phyloP scores from a whole-genome alignment of 2,888 invertebrate genomes.

The Netelia fuscicornis region DNA sequence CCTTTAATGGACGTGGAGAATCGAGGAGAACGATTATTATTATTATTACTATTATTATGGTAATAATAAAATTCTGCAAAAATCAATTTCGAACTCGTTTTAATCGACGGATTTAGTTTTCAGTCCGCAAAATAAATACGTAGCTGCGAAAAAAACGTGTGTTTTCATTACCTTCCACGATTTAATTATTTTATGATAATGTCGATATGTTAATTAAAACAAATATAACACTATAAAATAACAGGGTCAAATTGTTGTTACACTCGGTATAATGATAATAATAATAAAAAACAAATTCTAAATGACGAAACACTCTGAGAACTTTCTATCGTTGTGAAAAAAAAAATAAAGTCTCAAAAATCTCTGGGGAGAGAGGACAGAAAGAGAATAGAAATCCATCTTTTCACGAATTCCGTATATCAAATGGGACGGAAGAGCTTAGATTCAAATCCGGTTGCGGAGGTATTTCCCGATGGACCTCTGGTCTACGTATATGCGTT shows the following conservation, averaged over 20 bases:
- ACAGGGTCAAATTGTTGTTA: neutral
- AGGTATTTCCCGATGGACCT: slow-evolving; percentile 58
- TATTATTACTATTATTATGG: neutral
- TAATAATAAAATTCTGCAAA: neutral
- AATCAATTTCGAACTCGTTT: neutral
- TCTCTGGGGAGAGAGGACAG: neutral
- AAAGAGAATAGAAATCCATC: slow-evolving; percentile 49
- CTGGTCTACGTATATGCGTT: slow-evolving; percentile 46
- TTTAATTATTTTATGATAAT: neutral
- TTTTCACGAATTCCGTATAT: slow-evolving; percentile 24
- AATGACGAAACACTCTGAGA: too few species aligned
- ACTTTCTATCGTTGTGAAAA: neutral
- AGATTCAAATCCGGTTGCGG: slow-evolving; percentile 45
- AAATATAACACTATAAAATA: too few species aligned
- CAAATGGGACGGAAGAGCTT: slow-evolving; percentile 21
- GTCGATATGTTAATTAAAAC: neutral
- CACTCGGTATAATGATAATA: neutral
- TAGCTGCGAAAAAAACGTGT: too few species aligned
- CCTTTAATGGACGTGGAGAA: slow-evolving; percentile 61
- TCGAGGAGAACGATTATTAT: slow-evolving; percentile 19
- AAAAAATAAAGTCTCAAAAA: neutral
- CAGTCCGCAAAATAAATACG: too few species aligned
- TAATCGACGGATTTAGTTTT: neutral
- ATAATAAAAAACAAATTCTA: neutral
- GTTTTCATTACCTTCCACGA: too few species aligned